These are phyloP conservation scores for Gerris lacustris DNA, from an alignment of 2,888 invertebrate species.

Conservation along the genomic window DNA sequence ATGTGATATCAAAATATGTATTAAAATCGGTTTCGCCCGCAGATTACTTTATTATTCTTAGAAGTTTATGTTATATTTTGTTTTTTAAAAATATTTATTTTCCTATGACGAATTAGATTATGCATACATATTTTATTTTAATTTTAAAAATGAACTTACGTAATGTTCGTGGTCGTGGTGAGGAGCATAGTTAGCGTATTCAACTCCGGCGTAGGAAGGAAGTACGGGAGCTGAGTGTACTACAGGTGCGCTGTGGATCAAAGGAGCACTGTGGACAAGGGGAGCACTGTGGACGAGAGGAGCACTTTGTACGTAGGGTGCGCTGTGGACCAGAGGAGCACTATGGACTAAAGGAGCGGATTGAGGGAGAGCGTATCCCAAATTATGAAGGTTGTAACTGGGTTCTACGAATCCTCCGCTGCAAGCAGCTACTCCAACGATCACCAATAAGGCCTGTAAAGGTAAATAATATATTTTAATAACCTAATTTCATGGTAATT, in stretches of 20 bases:
- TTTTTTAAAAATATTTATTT: too few species aligned
- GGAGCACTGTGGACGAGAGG: conserved; percentile 13
- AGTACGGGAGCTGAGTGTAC: conserved; percentile 21
- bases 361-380: conserved; percentile 12
- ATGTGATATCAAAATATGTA: too few species aligned
- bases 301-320: conserved; percentile 9
- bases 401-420: conserved; percentile 18
- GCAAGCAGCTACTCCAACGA: conserved; percentile 11
- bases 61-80: too few species aligned
- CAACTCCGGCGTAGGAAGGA: conserved; percentile 26
- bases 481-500: too few species aligned
- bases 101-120: too few species aligned
- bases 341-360: conserved; percentile 13
- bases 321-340: conserved; percentile 18
- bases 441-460: neutral
- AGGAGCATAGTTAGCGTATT: conserved; percentile 31
- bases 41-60: too few species aligned
- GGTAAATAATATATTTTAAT: too few species aligned
- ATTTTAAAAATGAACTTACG: conserved; percentile 25
- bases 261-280: conserved; percentile 8
- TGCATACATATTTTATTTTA: neutral
- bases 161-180: conserved; percentile 32
- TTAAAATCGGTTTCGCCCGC: too few species aligned
- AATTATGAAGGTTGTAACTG: conserved; percentile 14
- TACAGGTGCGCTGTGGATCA: neutral